These are phyloP conservation scores for Selenia dentaria DNA, from an alignment of 2,888 invertebrate species.

Conservation along the genomic window DNA sequence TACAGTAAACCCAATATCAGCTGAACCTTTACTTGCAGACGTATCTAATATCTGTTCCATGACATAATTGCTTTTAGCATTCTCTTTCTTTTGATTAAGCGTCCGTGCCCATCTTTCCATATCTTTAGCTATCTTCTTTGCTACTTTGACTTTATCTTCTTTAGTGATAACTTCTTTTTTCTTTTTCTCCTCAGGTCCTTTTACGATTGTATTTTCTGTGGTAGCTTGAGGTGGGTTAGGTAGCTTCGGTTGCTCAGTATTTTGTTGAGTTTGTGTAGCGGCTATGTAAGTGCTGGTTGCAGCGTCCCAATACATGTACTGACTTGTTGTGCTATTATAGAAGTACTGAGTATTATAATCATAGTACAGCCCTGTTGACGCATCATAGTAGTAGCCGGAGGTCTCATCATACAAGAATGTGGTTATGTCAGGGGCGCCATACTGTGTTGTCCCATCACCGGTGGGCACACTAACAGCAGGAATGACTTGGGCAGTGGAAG, in stretches of 20 bases:
- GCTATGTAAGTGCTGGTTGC: slow-evolving; percentile 86
- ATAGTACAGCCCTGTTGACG: slow-evolving; percentile 96
- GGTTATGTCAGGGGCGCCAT: slow-evolving; percentile 93
- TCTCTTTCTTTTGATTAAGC: slow-evolving; percentile 97
- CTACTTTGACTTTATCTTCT: slow-evolving; percentile 97
- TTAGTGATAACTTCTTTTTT: slow-evolving; percentile 92
- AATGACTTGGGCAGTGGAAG: slow-evolving; percentile 65
- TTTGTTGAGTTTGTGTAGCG: slow-evolving; percentile 69
- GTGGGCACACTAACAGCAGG: slow-evolving; percentile 78
- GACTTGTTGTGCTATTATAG: slow-evolving; percentile 95
- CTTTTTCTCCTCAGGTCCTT: slow-evolving; percentile 83
- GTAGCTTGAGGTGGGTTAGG: slow-evolving; percentile 48
- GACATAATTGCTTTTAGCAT: slow-evolving; percentile 71
- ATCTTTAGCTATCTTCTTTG: slow-evolving; percentile 98
- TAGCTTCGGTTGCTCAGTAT: slow-evolving; percentile 58
- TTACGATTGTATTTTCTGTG: slow-evolving; percentile 52
- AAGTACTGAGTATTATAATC: slow-evolving; percentile 98
- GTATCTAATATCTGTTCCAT: slow-evolving; percentile 75
- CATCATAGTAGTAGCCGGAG: slow-evolving; percentile 98
- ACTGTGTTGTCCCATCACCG: slow-evolving; percentile 87
- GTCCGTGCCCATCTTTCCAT: slow-evolving; percentile 97
- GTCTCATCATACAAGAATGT: slow-evolving; percentile 97
- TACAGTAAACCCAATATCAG: slow-evolving; percentile 97
- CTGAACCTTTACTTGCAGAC: slow-evolving; percentile 88
- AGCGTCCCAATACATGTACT: slow-evolving; percentile 98